Evolutionary conservation across 2,797 vertebrate genomes (phyloP).

Genomic region (Anguilla pacifica): DNA sequence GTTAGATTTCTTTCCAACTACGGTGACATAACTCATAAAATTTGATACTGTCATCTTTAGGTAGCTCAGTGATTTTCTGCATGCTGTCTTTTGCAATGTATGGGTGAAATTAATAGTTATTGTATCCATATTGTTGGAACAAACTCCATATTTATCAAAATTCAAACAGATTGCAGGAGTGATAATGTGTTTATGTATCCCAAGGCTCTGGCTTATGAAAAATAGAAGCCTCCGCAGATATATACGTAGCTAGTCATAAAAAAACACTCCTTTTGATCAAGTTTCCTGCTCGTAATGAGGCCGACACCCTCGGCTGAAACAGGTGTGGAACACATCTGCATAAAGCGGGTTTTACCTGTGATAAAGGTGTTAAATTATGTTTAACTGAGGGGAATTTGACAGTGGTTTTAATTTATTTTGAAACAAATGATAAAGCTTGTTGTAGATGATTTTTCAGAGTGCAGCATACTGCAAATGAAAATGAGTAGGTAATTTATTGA

Average conservation of each 20-base stretch:
- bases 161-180: neutral
- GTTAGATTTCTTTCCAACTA: neutral
- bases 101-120: conserved; percentile 40
- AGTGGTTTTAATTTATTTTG: neutral
- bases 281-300: neutral
- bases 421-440: neutral
- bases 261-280: neutral
- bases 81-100: conserved; percentile 22
- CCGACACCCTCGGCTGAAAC: neutral
- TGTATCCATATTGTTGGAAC: neutral
- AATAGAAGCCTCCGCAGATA: neutral
- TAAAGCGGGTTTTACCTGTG: neutral
- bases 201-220: neutral
- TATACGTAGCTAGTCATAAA: neutral
- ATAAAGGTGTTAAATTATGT: neutral
- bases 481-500: neutral
- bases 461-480: neutral
- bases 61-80: neutral
- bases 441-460: neutral
- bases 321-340: neutral
- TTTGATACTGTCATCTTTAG: neutral
- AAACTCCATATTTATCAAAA: neutral
- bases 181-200: conserved; percentile 3
- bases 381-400: neutral
- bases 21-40: neutral